These are phyloP conservation scores for Eptatretus atami DNA, from an alignment of 2,797 vertebrate species.

Conservation along the genomic window DNA sequence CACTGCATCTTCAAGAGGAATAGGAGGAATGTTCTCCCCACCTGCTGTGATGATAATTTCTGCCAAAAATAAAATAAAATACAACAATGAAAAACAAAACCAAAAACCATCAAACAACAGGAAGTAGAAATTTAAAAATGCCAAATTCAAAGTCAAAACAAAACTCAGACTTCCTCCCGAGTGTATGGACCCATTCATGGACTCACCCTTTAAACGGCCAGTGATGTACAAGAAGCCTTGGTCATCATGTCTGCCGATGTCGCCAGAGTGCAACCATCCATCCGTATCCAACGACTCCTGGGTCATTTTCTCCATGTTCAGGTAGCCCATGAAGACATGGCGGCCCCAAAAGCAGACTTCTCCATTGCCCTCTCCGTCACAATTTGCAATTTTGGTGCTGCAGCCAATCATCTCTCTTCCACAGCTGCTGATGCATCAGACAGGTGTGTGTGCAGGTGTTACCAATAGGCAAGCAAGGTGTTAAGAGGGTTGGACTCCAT, in stretches of 20 bases:
- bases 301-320: conserved; percentile 39
- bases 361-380: conserved; percentile 22
- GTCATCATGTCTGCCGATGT: conserved; percentile 36
- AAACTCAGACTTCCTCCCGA: no score
- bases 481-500: neutral
- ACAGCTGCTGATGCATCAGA: conserved; percentile 20
- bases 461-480: neutral
- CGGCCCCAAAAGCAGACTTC: conserved; percentile 68
- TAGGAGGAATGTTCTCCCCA: conserved; percentile 29
- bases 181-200: neutral
- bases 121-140: no score
- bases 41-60: conserved; percentile 35
- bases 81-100: neutral
- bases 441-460: neutral
- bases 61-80: conserved; percentile 10
- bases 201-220: conserved; percentile 60
- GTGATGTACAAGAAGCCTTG: conserved; percentile 54
- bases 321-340: conserved; percentile 81
- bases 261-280: conserved; percentile 68
- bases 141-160: no score
- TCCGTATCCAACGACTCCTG: conserved; percentile 30
- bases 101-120: no score
- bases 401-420: conserved; percentile 37
- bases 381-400: conserved; percentile 25
- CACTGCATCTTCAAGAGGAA: conserved; percentile 23